A percentile compares a stretch with the other conserved stretches of the same genome.
These are phyloP conservation scores for Lepidocyrtinus sp. DNA, from an alignment of 2,888 invertebrate species.

Conservation along the genomic window DNA sequence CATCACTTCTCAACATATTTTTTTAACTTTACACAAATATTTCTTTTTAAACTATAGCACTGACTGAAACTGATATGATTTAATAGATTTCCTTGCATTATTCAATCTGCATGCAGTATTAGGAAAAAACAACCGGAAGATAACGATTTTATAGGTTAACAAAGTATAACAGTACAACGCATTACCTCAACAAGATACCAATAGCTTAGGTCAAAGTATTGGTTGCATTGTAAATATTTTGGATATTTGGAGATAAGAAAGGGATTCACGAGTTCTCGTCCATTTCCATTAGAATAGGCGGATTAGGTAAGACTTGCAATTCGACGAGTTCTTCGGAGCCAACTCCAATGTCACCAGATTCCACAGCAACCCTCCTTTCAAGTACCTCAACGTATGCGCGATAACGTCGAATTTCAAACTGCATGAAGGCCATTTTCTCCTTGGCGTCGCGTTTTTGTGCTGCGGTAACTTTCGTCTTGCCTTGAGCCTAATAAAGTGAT, in stretches of 20 bases:
- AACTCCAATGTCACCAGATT: constrained; percentile 40
- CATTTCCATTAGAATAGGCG: constrained; percentile 67
- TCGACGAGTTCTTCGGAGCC: constrained; percentile 64
- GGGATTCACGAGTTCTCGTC: constrained; percentile 62
- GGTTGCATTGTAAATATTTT: too few relatives aligned
- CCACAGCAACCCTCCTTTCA: constrained; percentile 36
- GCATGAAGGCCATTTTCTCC: constrained; percentile 67
- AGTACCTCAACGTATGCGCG: constrained; percentile 64
- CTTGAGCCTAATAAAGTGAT: constrained; percentile 58
- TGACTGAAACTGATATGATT: constrained; percentile 54
- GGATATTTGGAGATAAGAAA: too few relatives aligned
- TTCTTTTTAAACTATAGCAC: constrained; percentile 32
- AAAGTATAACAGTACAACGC: too few relatives aligned
- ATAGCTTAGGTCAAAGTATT: too few relatives aligned
- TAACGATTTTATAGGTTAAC: too few relatives aligned
- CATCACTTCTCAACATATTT: neutral
- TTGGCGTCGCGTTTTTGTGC: constrained; percentile 63
- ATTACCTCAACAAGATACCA: too few relatives aligned
- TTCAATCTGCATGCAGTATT: too few relatives aligned
- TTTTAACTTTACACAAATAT: constrained; percentile 28
- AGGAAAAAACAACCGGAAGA: too few relatives aligned
- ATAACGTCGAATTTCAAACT: constrained; percentile 67
- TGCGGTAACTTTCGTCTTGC: constrained; percentile 52
- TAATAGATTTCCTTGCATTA: too few relatives aligned
- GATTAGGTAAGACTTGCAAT: constrained; percentile 68